Conservation (phyloP, 23 tunicate genomes). For the Phallusia fumigata region DNA sequence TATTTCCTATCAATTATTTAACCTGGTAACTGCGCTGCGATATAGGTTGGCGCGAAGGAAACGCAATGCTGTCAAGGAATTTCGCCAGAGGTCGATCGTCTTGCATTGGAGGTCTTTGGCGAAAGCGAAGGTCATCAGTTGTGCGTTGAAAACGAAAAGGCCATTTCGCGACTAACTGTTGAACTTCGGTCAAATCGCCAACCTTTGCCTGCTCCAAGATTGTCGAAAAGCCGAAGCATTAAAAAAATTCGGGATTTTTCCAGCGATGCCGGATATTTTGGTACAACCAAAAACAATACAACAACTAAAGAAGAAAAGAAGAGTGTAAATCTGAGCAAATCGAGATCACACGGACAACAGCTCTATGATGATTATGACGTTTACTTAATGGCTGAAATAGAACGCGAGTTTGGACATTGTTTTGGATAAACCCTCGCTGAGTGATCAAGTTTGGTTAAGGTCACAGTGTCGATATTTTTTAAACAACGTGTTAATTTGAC, state of each 20-base stretch:
- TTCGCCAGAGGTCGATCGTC: background rate
- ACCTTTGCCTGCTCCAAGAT: slow-evolving; percentile 20
- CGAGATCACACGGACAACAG: too few species aligned
- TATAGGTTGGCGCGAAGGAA: background rate
- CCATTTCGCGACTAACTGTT: background rate
- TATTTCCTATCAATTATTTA: too few species aligned
- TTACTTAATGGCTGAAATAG: background rate
- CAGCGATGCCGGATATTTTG: background rate
- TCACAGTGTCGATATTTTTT: too few species aligned
- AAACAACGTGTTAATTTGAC: too few species aligned
- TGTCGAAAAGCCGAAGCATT: slow-evolving; percentile 1
- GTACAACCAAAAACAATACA: background rate
- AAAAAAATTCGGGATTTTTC: background rate
- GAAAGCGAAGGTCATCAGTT: background rate
- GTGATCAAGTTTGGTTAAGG: too few species aligned
- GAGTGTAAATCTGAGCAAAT: too few species aligned
- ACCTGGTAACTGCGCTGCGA: too few species aligned
- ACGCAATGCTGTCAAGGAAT: background rate
- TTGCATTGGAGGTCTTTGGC: background rate
- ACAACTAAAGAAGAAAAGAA: background rate
- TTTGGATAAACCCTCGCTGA: background rate
- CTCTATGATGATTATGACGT: background rate
- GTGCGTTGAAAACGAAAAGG: background rate
- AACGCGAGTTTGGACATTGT: background rate
- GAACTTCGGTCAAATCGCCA: background rate